Base-by-base conservation (phyloP, 2,888 invertebrate genomes). In the Diaprepes abbreviatus region DNA sequence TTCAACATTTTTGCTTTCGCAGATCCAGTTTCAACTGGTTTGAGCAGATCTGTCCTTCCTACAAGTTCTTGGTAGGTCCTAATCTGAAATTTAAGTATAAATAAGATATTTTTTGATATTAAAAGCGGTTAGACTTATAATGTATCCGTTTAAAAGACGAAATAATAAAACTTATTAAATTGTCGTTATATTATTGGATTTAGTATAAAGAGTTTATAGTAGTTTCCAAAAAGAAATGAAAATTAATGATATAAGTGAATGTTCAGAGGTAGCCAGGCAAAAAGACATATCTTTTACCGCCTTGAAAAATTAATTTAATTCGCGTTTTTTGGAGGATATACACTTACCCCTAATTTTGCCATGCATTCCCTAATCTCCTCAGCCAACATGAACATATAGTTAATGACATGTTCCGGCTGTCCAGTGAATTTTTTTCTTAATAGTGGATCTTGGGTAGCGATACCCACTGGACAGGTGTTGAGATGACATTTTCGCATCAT, bases 401-500 rank as follows among this genome's bases (percentile, higher is more conserved):
- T 99, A 81, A 99, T 89, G 36, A 99, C 96, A 83, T 99, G 94
- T 81, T 99, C 98, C 0, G 99, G 98, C 81, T 96, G 95, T 40
- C 99, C 99, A 40, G 94, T 93, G 85, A 99, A 99, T 85, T 98
- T 99, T 84, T 95, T 94, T 21, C 99, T 88, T 54, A 99, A 87
- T 10, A 93, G 89, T 0, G 98, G 98, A 87, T 99, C 99, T 85
- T 98, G 99, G 0, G 99, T 99, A 1, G 98, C 98, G 79, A 99
- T 95, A 71, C 99, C 99, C 70, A 99, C 99, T 0, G 99, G 99
- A 76, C 99, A 99, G 5, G 98, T 99, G 85, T 99, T 99, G 77
- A 99, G 86, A 84, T 99, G 99, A 80, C 99, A 99, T 84, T 99
- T 99, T 66, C 99, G 89, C 99, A 99, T 99, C 99, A 99, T 99